Conservation (phyloP, 2,113 vertebrate genomes). For the Columba janthina region DNA sequence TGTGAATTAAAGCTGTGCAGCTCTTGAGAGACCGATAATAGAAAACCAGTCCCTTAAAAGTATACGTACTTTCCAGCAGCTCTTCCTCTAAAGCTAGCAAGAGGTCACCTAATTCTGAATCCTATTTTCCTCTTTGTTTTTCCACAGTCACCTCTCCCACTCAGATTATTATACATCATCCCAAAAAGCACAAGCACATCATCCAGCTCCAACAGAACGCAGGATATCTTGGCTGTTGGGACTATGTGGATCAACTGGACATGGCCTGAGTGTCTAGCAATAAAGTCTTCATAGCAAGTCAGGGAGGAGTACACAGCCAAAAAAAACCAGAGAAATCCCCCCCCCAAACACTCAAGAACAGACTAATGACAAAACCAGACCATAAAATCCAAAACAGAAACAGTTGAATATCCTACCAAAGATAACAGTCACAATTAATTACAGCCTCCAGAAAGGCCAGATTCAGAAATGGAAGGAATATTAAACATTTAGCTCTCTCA, state of each 20-base stretch:
- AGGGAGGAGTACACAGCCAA: background rate
- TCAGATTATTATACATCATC: background rate
- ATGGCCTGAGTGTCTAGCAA: background rate
- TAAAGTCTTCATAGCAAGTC: background rate
- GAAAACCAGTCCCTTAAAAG: background rate
- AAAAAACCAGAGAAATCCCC: background rate
- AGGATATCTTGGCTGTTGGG: background rate
- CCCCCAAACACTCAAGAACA: background rate
- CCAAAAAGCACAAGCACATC: background rate
- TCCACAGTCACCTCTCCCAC: background rate
- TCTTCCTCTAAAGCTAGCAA: background rate
- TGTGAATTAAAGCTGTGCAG: background rate
- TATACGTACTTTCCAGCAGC: background rate
- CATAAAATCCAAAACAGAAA: background rate
- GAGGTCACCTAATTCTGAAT: background rate
- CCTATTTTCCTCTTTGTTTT: background rate
- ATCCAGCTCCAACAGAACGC: background rate
- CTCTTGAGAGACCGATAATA: background rate
- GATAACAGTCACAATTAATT: background rate
- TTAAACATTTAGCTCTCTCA: background rate
- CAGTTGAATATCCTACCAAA: background rate
- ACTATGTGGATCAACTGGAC: background rate
- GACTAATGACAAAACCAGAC: background rate
- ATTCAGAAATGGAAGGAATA: background rate
- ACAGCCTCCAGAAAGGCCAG: background rate